These are phyloP conservation scores for Microtus montanus DNA, from an alignment of 2,113 vertebrate genomes.

Conservation along the genomic window DNA sequence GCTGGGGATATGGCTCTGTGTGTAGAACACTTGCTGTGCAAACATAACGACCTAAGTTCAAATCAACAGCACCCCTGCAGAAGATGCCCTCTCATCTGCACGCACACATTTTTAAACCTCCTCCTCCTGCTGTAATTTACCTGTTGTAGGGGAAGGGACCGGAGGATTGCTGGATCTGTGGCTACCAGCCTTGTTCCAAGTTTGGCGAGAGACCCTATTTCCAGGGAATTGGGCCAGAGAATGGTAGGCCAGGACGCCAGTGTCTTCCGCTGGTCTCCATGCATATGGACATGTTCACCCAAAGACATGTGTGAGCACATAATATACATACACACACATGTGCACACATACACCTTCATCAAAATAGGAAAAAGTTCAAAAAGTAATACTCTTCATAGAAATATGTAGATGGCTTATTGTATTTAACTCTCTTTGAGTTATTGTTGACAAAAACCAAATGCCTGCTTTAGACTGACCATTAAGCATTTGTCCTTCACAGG, in stretches of 20 bases:
- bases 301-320: not conserved
- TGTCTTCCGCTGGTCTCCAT: not conserved
- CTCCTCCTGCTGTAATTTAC: not conserved
- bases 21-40: not conserved
- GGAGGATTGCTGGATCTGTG: not conserved
- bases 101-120: not conserved
- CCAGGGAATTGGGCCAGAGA: not conserved
- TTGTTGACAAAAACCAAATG: constrained; percentile 11
- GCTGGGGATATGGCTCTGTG: not conserved
- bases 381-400: not conserved
- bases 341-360: not conserved
- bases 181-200: not conserved
- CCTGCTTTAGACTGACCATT: not conserved
- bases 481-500: not conserved
- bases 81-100: not conserved
- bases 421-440: not conserved
- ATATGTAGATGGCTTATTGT: not conserved
- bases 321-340: not conserved
- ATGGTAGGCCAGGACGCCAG: not conserved
- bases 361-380: not conserved
- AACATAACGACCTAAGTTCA: not conserved
- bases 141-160: not conserved
- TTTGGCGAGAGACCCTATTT: not conserved
- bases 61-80: not conserved
- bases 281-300: not conserved